A percentile compares a stretch with the other conserved stretches of the same genome.
Conservation (phyloP, 1,140 invertebrate species). For the Scaptodrosophila lebanonensis region DNA sequence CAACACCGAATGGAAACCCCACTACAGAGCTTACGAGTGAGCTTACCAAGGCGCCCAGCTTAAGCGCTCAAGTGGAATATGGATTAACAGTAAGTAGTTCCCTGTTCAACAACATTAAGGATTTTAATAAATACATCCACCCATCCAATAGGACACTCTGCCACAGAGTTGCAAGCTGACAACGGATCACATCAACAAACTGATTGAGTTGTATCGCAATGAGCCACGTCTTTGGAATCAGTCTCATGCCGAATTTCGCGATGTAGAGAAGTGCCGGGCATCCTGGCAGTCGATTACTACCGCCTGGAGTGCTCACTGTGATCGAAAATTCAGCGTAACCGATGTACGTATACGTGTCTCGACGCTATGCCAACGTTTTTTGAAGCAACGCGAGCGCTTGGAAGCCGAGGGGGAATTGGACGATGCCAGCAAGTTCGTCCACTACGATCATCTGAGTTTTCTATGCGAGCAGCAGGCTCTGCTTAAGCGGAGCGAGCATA, state of each 20-base stretch:
- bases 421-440: constrained; percentile 45
- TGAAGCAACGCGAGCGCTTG: constrained; percentile 60
- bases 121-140: neutral
- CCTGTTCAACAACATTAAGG: too few species aligned
- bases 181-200: constrained; percentile 37
- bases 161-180: constrained; percentile 36
- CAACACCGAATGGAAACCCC: too few species aligned
- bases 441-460: constrained; percentile 55
- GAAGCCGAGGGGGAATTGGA: constrained; percentile 55
- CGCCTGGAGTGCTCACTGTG: constrained; percentile 43
- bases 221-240: constrained; percentile 62
- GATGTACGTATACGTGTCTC: constrained; percentile 57
- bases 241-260: constrained; percentile 44
- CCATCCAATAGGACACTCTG: too few species aligned
- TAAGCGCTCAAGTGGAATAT: constrained; percentile 10
- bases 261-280: constrained; percentile 42
- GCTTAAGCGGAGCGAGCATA: constrained; percentile 48
- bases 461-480: constrained; percentile 54
- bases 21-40: too few species aligned
- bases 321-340: constrained; percentile 45
- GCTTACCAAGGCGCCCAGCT: too few species aligned
- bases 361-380: constrained; percentile 56
- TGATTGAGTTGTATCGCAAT: constrained; percentile 52
- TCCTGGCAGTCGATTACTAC: constrained; percentile 57
- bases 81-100: constrained; percentile 27